Base-by-base conservation (phyloP, 2,113 vertebrate species). In the Campylomormyrus tamandua region DNA sequence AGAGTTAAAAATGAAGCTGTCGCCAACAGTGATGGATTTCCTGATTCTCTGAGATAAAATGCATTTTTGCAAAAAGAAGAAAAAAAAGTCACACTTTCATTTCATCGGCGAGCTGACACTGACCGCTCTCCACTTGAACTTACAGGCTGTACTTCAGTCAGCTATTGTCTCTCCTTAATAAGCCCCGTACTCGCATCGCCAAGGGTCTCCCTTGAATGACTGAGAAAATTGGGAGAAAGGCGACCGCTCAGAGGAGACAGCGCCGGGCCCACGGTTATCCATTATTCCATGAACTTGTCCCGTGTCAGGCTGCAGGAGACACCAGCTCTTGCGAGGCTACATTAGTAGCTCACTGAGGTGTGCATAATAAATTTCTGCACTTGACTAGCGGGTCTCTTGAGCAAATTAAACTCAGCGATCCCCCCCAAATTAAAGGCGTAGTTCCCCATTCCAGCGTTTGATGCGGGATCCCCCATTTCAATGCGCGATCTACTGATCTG, bases 311-410 rank as follows among this genome's bases (percentile, higher is more conserved):
- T 46, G 19, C 35, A 46, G 9, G 52, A 88, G 90, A 83, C 52
- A 35, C 87, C 13, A 21, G 74, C 31, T 46, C 90, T 83, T 58
- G 48, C 13, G 89, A 90, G 89, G 62, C 83, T 50, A 77, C 62
- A 87, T 90, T 90, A 90, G 62, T 17, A 48, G 42, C 46, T 62
- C 24, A 84, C 85, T 35, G 62, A 53, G 85, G 89, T 90, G 45
- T 31, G 62, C 46, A 35, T 87, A 84, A 90, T 90, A 87, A 77
- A 87, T 90, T 77, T 74, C 89, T 53, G 85, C 49, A 87, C 27
- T 58, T 90, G 84, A 66, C 84, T 39, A 52, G 89, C 45, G 62
- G 46, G 46, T 87, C 89, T 90, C 89, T 27, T 50, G 62, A 87
- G 89, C 53, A 87, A 87, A 58, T 90, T 74, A 35, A 88, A 88